Evolutionary conservation across 2,888 invertebrate genomes (phyloP).

Genomic region (Nephrotoma guestfalica): DNA sequence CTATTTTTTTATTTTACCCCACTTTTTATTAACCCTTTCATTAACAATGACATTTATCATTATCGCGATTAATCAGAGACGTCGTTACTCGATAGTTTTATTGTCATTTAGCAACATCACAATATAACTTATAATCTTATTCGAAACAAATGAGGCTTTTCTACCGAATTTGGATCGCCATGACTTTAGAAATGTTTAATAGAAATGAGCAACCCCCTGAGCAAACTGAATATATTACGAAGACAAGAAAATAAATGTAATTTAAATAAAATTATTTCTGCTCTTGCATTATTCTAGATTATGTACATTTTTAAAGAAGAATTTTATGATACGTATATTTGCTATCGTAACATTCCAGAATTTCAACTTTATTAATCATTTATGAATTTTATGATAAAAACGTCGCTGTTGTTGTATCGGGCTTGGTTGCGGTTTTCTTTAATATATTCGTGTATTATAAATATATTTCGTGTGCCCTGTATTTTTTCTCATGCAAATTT

Average conservation of each 20-base stretch:
- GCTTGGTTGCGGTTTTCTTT: neutral
- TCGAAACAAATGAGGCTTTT: neutral
- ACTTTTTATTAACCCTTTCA: neutral
- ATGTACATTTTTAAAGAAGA: neutral
- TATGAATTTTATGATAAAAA: neutral
- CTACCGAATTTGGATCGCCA: neutral
- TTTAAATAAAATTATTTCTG: neutral
- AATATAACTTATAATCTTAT: neutral
- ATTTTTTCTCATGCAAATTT: neutral
- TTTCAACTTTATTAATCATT: neutral
- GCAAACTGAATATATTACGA: neutral
- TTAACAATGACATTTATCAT: too few species aligned
- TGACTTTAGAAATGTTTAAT: neutral
- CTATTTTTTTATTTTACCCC: neutral
- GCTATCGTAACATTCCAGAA: neutral
- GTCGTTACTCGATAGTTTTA: too few species aligned
- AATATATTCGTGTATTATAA: neutral
- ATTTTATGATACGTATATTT: neutral
- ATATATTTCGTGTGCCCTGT: neutral
- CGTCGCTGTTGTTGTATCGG: neutral
- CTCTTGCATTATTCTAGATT: neutral
- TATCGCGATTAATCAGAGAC: too few species aligned
- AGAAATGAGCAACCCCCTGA: neutral
- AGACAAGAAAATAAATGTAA: neutral
- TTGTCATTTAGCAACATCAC: too few species aligned